Evolutionary conservation across 1,140 invertebrate species (phyloP).

Genomic region (Oreohelix idahoensis): DNA sequence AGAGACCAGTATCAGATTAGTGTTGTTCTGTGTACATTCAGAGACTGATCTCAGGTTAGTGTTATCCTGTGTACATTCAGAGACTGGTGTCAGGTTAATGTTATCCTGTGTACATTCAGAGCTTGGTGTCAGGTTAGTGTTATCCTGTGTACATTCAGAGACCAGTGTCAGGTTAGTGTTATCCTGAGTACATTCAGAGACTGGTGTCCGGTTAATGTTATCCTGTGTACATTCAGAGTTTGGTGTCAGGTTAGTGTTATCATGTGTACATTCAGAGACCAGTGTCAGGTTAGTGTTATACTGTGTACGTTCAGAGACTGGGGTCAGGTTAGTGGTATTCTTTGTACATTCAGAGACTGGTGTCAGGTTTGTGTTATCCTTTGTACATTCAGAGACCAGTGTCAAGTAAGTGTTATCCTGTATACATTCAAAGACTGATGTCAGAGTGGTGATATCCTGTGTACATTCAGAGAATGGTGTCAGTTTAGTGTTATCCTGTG

Average conservation of each 20-base stretch:
- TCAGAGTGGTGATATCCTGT: not conserved
- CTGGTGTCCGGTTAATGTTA: not conserved
- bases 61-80: not conserved
- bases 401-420: not conserved
- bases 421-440: not conserved
- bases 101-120: not conserved
- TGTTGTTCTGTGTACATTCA: not conserved
- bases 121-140: not conserved
- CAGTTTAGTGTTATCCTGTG: not conserved
- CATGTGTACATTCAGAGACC: not conserved
- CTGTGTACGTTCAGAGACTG: not conserved
- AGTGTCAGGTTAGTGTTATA: not conserved
- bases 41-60: not conserved
- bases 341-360: not conserved
- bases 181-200: not conserved
- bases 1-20: not conserved
- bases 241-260: not conserved
- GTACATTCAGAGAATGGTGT: not conserved
- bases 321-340: too few relatives aligned
- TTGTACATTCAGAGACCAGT: not conserved
- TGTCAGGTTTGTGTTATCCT: not conserved
- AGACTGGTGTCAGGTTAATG: not conserved
- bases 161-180: not conserved
- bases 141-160: not conserved
- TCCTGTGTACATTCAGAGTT: not conserved